These are phyloP conservation scores for Anhinga anhinga DNA, from an alignment of 2,113 vertebrate species.

Conservation along the genomic window DNA sequence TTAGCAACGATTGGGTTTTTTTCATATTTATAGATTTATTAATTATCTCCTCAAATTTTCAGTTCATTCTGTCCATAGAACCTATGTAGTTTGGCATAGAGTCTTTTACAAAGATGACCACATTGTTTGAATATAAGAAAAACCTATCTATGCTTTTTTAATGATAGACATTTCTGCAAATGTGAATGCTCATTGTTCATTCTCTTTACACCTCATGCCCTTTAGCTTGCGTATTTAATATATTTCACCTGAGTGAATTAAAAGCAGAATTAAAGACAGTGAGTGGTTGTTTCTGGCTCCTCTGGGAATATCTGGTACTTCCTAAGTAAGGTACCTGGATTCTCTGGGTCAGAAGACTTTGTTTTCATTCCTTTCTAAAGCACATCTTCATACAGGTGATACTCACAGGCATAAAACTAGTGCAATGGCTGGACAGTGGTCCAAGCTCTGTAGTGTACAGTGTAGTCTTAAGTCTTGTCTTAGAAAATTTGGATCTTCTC, in stretches of 20 bases:
- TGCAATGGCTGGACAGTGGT: not conserved
- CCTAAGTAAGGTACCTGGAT: not conserved
- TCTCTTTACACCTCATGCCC: not conserved
- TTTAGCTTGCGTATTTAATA: constrained; percentile 17
- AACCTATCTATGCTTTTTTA: not conserved
- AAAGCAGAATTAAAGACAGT: not conserved
- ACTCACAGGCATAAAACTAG: not conserved
- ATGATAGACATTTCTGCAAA: not conserved
- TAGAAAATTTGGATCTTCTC: not conserved
- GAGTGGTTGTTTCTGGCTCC: not conserved
- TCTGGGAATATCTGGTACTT: not conserved
- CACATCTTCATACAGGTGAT: not conserved
- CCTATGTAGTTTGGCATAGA: not conserved
- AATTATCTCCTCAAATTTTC: not conserved
- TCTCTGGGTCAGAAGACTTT: not conserved
- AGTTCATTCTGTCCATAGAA: not conserved
- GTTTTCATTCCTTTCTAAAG: not conserved
- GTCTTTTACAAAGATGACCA: not conserved
- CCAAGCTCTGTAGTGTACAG: not conserved
- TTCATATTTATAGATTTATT: not conserved
- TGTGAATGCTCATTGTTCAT: not conserved
- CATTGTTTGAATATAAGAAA: not conserved
- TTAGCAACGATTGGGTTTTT: not conserved
- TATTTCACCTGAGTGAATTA: constrained; percentile 6
- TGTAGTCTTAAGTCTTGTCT: not conserved